phyloP scores from a whole-genome alignment of 2,797 vertebrate genomes.

The Merluccius polli region DNA sequence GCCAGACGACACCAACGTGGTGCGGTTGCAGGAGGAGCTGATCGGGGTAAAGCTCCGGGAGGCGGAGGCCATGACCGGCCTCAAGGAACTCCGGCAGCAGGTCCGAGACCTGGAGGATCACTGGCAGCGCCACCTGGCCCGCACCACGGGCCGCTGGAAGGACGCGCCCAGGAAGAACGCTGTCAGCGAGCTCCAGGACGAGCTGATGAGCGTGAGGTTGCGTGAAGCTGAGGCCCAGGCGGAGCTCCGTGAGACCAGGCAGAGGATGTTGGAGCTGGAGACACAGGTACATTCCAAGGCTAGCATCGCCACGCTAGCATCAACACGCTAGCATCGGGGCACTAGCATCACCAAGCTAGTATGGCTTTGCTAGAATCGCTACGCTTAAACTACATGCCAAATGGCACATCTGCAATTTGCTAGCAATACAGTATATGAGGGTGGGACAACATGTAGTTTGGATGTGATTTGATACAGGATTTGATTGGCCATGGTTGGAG shows the following conservation, averaged over 20 bases:
- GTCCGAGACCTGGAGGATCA: conserved; percentile 93
- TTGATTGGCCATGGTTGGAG: neutral
- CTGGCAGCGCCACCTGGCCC: conserved; percentile 95
- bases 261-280: conserved; percentile 92
- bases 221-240: conserved; percentile 93
- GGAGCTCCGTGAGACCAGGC: conserved; percentile 86
- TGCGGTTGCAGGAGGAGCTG: conserved; percentile 90
- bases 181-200: conserved; percentile 89
- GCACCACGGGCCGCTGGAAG: conserved; percentile 91
- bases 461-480: neutral
- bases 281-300: conserved; percentile 80
- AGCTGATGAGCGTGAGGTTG: conserved; percentile 91
- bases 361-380: too few relatives aligned
- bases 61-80: conserved; percentile 86
- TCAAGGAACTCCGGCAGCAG: conserved; percentile 92
- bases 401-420: neutral
- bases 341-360: too few relatives aligned
- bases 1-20: conserved; percentile 95
- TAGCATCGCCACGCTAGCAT: too few relatives aligned
- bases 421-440: neutral
- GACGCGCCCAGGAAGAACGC: conserved; percentile 88
- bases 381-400: too few relatives aligned
- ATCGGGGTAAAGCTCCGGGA: conserved; percentile 93
- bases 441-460: too few relatives aligned
- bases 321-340: too few relatives aligned